Evolutionary conservation across 2,797 vertebrate genomes (phyloP).

Genomic region (Coluber constrictor): DNA sequence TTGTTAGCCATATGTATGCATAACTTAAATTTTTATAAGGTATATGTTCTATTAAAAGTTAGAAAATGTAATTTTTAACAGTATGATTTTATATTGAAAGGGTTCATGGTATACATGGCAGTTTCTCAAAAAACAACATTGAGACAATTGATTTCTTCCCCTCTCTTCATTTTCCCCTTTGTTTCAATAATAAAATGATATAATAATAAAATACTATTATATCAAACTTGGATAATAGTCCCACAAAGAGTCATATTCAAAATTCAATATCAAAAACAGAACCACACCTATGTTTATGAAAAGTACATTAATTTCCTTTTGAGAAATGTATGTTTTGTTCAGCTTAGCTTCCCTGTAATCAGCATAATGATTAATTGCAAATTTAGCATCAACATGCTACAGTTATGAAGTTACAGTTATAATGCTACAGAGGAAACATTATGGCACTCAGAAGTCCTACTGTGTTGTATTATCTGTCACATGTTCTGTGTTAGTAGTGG

Average conservation of each 20-base stretch:
- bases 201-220: too few species aligned
- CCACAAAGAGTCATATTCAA: constrained; percentile 4
- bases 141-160: background rate
- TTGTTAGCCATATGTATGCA: background rate
- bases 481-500: constrained; percentile 22
- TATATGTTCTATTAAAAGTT: background rate
- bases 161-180: background rate
- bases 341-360: background rate
- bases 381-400: constrained; percentile 7
- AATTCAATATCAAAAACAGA: constrained; percentile 11
- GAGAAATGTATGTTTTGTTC: constrained; percentile 25
- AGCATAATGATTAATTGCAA: background rate
- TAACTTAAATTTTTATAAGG: background rate
- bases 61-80: background rate
- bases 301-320: constrained; percentile 13
- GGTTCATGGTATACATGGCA: background rate
- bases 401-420: too few species aligned
- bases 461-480: constrained; percentile 10
- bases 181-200: background rate
- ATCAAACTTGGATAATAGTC: background rate
- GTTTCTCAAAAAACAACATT: background rate
- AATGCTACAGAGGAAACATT: constrained; percentile 20
- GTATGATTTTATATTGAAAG: background rate
- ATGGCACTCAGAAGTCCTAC: background rate
- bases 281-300: constrained; percentile 1